Evolutionary conservation across 1,140 invertebrate genomes (phyloP).

Genomic region (Anastrepha obliqua): DNA sequence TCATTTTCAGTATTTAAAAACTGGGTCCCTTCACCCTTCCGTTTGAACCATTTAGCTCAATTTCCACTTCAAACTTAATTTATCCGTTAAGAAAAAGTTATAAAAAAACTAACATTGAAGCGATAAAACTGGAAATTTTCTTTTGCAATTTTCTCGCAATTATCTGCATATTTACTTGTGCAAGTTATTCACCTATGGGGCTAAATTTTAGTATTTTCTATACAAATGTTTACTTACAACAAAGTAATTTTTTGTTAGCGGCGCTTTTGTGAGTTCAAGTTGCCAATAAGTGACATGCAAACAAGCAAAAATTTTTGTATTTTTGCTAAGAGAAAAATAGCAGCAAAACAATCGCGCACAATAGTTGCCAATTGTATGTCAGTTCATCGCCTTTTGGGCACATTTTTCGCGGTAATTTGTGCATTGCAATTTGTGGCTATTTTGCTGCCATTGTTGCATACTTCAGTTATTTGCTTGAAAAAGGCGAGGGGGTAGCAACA

Average conservation of each 20-base stretch:
- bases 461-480: not conserved
- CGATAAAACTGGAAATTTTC: too few relatives aligned
- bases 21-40: too few relatives aligned
- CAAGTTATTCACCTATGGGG: not conserved
- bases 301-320: conserved; percentile 20
- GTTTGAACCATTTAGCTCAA: too few relatives aligned
- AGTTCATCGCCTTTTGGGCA: conserved; percentile 43
- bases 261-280: conserved; percentile 8
- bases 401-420: conserved; percentile 40
- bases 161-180: not conserved
- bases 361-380: not conserved
- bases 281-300: conserved; percentile 2
- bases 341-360: not conserved
- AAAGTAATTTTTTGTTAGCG: not conserved
- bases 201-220: not conserved
- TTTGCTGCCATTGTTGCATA: conserved; percentile 23
- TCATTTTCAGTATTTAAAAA: too few relatives aligned
- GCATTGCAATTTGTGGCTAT: not conserved
- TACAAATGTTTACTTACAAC: not conserved
- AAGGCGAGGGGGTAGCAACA: not conserved
- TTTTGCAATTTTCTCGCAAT: not conserved
- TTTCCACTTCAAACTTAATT: too few relatives aligned
- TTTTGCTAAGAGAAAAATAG: not conserved
- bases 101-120: too few relatives aligned
- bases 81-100: too few relatives aligned